These are phyloP conservation scores for Scarus forsteni DNA, from an alignment of 2,797 vertebrate genomes.

Conservation along the genomic window DNA sequence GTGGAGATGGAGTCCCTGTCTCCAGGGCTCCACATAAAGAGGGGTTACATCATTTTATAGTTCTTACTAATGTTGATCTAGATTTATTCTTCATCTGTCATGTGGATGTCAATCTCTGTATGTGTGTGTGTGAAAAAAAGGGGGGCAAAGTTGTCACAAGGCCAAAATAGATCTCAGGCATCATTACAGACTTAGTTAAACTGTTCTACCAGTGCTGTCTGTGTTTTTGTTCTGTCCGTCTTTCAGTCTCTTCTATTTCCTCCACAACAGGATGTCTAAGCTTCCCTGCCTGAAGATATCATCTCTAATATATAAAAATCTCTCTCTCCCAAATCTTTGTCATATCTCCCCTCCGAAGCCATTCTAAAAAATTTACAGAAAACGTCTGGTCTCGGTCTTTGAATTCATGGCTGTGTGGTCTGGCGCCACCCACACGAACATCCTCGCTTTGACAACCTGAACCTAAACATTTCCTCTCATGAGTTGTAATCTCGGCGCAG, in stretches of 20 bases:
- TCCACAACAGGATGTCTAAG: conserved; percentile 2
- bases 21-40: conserved; percentile 35
- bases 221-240: conserved; percentile 41
- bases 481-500: conserved; percentile 65
- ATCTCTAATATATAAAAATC: conserved; percentile 8
- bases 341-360: conserved; percentile 2
- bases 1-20: conserved; percentile 49
- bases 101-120: conserved; percentile 28
- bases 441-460: conserved; percentile 67
- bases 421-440: conserved; percentile 55
- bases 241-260: conserved; percentile 7
- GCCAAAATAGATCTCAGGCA: conserved; percentile 61
- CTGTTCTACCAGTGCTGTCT: conserved; percentile 58
- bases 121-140: conserved; percentile 9
- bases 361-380: conserved; percentile 27
- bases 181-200: conserved; percentile 46
- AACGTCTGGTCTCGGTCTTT: conserved; percentile 37
- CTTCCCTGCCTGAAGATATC: conserved; percentile 4
- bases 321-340: conserved; percentile 5
- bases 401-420: conserved; percentile 62
- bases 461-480: conserved; percentile 67
- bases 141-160: conserved; percentile 16
- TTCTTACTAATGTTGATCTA: conserved; percentile 50
- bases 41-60: conserved; percentile 60
- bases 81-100: conserved; percentile 61